These are phyloP conservation scores for Alectura lathami DNA, from an alignment of 2,113 vertebrate species.

Conservation along the genomic window DNA sequence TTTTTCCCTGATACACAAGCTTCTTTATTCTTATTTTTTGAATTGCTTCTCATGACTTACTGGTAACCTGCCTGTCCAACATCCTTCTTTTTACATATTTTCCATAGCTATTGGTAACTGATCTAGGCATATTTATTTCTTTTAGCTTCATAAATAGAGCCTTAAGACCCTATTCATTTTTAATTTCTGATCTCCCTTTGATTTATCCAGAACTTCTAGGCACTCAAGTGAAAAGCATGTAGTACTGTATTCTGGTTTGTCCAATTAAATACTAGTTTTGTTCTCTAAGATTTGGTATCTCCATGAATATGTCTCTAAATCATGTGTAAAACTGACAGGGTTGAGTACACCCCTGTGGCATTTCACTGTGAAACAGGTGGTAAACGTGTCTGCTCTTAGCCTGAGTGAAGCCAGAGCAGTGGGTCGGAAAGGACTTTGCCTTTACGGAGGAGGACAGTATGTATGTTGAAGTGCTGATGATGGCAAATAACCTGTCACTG, in stretches of 20 bases:
- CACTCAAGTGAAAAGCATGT: not conserved
- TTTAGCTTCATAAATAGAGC: not conserved
- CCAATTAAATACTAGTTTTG: not conserved
- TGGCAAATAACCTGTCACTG: not conserved
- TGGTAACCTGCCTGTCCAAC: not conserved
- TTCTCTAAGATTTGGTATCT: not conserved
- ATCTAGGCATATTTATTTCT: not conserved
- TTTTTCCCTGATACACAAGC: not conserved
- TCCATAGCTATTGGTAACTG: not conserved
- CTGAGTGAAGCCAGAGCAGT: not conserved
- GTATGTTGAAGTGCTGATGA: not conserved
- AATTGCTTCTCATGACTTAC: not conserved
- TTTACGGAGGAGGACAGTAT: not conserved
- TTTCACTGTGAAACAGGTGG: not conserved
- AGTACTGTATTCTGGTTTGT: not conserved
- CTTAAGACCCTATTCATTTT: not conserved
- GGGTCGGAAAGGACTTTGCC: not conserved
- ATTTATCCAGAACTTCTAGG: not conserved
- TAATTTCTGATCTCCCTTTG: not conserved
- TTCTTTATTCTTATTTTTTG: not conserved
- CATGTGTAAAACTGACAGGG: not conserved
- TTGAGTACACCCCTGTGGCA: not conserved
- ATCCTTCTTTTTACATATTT: not conserved
- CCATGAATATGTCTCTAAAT: not conserved
- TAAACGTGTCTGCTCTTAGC: not conserved